A percentile compares a stretch with the other conserved stretches of the same genome.
These are phyloP conservation scores for Paratrypauchen microcephalus DNA, from an alignment of 2,797 vertebrate genomes.

Conservation along the genomic window DNA sequence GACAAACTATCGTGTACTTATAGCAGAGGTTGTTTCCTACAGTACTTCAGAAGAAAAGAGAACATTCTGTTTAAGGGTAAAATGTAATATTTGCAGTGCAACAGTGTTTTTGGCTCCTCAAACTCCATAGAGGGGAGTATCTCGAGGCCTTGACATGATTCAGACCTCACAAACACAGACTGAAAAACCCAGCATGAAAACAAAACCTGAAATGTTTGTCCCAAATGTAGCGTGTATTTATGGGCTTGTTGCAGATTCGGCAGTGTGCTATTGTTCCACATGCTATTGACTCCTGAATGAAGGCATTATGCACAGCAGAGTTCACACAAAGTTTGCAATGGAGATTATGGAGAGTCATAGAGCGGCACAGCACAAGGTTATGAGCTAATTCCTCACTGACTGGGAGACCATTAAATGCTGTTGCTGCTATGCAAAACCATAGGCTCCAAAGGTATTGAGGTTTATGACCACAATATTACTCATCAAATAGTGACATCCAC, in stretches of 20 bases:
- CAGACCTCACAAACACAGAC: neutral
- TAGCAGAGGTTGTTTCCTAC: neutral
- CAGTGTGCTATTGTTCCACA: slow-evolving; percentile 33
- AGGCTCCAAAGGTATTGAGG: neutral
- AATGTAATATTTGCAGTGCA: neutral
- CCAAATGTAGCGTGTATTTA: slow-evolving; percentile 19
- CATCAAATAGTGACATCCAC: neutral
- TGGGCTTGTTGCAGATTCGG: slow-evolving; percentile 20
- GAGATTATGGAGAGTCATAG: slow-evolving; percentile 55
- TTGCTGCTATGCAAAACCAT: slow-evolving; percentile 12
- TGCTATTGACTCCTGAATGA: slow-evolving; percentile 46
- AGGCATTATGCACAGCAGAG: slow-evolving; percentile 52
- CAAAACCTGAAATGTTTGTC: slow-evolving; percentile 7
- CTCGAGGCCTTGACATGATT: slow-evolving; percentile 2
- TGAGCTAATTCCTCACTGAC: slow-evolving; percentile 56
- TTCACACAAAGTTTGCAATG: slow-evolving; percentile 64
- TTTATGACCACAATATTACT: neutral
- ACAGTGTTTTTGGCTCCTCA: neutral
- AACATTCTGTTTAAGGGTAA: neutral
- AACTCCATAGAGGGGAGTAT: neutral
- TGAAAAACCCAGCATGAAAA: neutral
- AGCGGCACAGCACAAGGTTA: slow-evolving; percentile 47
- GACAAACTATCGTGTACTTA: neutral
- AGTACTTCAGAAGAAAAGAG: neutral
- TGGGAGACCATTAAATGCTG: slow-evolving; percentile 13